A percentile compares a stretch with the other conserved stretches of the same genome.
These are phyloP conservation scores for Contarinia nasturtii DNA, from an alignment of 1,140 invertebrate species.

Conservation along the genomic window DNA sequence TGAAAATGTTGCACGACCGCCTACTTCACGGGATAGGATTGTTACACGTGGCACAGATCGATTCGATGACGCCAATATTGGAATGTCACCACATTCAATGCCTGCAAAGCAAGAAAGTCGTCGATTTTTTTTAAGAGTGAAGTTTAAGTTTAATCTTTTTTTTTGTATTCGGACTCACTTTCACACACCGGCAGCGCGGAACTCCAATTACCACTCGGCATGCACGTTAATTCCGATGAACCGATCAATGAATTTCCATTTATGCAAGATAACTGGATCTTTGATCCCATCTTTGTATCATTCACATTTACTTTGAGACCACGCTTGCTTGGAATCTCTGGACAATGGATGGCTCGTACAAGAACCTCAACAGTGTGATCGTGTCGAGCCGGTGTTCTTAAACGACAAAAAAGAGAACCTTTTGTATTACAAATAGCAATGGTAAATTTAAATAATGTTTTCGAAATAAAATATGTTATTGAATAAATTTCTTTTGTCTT, in stretches of 20 bases:
- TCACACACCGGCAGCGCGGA: conserved; percentile 59
- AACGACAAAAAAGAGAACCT: too few relatives aligned
- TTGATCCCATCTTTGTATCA: conserved; percentile 51
- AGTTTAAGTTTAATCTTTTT: conserved; percentile 2
- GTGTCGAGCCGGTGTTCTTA: conserved; percentile 59
- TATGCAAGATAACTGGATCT: conserved; percentile 54
- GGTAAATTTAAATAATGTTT: too few relatives aligned
- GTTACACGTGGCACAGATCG: conserved; percentile 40
- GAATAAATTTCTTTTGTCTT: too few relatives aligned
- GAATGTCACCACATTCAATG: conserved; percentile 55
- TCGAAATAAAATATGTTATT: too few relatives aligned
- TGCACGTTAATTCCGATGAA: conserved; percentile 44
- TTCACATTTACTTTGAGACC: conserved; percentile 48
- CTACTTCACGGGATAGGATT: conserved; percentile 51
- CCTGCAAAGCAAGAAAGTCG: conserved; percentile 22
- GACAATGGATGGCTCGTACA: conserved; percentile 53
- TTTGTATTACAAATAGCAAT: too few relatives aligned
- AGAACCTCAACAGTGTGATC: conserved; percentile 59
- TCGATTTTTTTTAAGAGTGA: conserved; percentile 2
- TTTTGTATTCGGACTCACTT: conserved; percentile 30
- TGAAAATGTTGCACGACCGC: conserved; percentile 55
- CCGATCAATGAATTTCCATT: conserved; percentile 67
- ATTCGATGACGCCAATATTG: conserved; percentile 20
- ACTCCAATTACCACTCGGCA: conserved; percentile 70
- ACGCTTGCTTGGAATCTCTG: conserved; percentile 39